Evolutionary conservation across 2,113 vertebrate genomes (phyloP).

Genomic region (Asarcornis scutulata): DNA sequence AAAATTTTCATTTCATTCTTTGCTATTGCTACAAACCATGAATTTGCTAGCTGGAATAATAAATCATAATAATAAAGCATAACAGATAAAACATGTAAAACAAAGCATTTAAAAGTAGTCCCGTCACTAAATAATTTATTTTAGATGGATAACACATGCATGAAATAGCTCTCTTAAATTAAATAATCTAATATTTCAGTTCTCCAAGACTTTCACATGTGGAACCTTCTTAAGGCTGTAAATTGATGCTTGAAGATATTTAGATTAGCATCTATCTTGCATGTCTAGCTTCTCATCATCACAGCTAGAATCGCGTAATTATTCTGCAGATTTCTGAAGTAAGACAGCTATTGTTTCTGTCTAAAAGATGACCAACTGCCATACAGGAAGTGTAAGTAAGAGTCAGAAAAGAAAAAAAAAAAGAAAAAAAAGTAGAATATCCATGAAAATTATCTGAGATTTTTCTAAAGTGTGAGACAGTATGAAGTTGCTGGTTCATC

Average conservation of each 20-base stretch:
- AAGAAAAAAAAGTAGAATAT: background rate
- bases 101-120: background rate
- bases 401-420: no score
- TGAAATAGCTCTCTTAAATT: background rate
- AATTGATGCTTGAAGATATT: background rate
- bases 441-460: background rate
- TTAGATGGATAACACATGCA: accelerated
- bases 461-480: background rate
- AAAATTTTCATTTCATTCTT: background rate
- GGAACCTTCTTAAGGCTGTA: background rate
- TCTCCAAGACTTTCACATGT: background rate
- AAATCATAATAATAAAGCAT: background rate
- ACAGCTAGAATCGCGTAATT: background rate
- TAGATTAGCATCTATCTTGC: background rate
- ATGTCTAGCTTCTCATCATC: background rate
- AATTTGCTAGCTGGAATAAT: background rate
- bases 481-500: background rate
- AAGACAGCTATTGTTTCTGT: background rate
- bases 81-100: background rate
- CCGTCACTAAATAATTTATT: background rate
- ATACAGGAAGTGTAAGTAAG: background rate
- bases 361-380: background rate
- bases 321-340: background rate
- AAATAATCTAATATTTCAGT: background rate
- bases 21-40: background rate